Evolutionary conservation across 2,888 invertebrate species (phyloP), one percentile per base, ranked within the genome.

Genomic region (Pollenia angustigena): DNA sequence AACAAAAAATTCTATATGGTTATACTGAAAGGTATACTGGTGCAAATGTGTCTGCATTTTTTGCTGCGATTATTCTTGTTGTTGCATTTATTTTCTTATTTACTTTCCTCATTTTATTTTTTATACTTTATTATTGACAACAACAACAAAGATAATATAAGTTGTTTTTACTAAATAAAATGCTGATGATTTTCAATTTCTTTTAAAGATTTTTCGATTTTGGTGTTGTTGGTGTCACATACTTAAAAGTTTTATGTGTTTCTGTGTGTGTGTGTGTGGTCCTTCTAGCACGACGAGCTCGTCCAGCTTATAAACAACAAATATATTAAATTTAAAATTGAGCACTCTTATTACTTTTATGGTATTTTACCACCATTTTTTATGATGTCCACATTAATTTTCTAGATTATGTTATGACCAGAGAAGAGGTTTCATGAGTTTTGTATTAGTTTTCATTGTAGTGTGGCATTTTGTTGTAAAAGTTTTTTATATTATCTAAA

Each of bases 331-430:
- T 44, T 80, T 71, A 46, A 68, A 58, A 81, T 58, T 74, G 46
- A 68, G 58, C 52, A 72, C 14, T 40, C 16, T 32, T 40, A 23
- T 58, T 60, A 6, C 52, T 56, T 79, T 79, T 79, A 79, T 69
- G 42, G 40, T 23, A 4, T 76, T 56, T 74, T 60, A 68, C 79
- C 62, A 68, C 44, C 58, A 79, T 68, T 79, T 68, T 84, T 82
- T 72, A 84, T 79, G 66, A 46, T 60, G 60, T 74, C 44, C 72
- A 74, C 60, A 79, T 84, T 68, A 79, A 84, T 84, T 84, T 84
- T 52, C 52, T 60, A 60, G 64, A 58, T 72, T 78, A 66, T 79
- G 4, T 72, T 64, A 23, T 23, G 16, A 62, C 16, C n/a, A 44
- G 6, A 32, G 32, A 44, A 16, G 11, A 32, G 48, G 44, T 81